Base-by-base conservation (phyloP, 2,888 invertebrate species). In the Brachypalpus laphriformis region DNA sequence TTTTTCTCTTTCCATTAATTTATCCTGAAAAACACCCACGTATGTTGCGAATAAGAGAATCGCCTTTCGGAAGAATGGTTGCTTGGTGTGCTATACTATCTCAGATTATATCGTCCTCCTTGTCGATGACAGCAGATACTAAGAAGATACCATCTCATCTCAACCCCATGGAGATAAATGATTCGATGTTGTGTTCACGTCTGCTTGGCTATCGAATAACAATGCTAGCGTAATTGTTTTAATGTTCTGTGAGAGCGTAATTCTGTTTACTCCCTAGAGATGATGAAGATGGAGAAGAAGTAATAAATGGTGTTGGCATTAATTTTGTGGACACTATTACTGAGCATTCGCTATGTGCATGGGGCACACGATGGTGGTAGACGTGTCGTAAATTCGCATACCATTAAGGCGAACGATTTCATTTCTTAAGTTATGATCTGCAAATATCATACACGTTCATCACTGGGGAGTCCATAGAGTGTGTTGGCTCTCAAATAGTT, bases 211-310 rank as follows among this genome's bases (percentile, higher is more conserved):
- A 81, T 76, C 82, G 70, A 82, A 82, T 76, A 76, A 65, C 82
- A 76, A 75, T 82, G 63, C 75, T 28, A 22, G 56, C 47, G 75
- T 82, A 71, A 82, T 82, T 82, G 75, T 76, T 82, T 82, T 82
- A 82, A 82, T 76, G 56, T 54, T 76, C 31, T 51, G 22, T 31
- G 56, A 70, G 63, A 42, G 51, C 18, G 45, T 70, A 63, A 70
- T 71, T 70, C 63, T 76, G 49, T 57, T 57, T 34, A 40, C 68
- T 56, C 31, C 18, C 49, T 34, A 8, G 9, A 47, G 49, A 54
- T 68, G 51, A 68, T 34, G 56, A 70, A 31, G 40, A 54, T 9
- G 31, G 14, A 22, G 37, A 37, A 9, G 34, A 31, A 61, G 51
- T 28, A 72, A 72, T 72, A 56, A 65, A 65, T 75, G 63, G 56